phyloP scores from a whole-genome alignment of 2,888 invertebrate genomes.

The Toxonevra muliebris region DNA sequence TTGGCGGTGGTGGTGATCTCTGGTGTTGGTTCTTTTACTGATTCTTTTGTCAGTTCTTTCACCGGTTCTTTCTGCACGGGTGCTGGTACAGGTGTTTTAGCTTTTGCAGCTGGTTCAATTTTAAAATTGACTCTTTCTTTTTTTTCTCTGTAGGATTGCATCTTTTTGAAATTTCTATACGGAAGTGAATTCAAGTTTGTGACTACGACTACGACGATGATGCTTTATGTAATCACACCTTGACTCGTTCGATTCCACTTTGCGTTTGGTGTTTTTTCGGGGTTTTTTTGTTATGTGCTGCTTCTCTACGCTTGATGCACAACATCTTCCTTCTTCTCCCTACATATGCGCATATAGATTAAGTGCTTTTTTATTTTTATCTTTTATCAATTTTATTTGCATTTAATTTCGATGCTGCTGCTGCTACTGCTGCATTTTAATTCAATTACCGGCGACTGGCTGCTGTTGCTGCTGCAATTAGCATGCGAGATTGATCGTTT shows the following conservation, averaged over 20 bases:
- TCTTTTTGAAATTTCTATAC: background rate
- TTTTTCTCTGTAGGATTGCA: background rate
- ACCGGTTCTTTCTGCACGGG: constrained; percentile 14
- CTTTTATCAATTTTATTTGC: constrained; percentile 51
- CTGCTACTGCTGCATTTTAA: constrained; percentile 18
- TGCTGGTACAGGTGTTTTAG: background rate
- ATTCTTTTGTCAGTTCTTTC: background rate
- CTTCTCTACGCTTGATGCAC: constrained; percentile 15
- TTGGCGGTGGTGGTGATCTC: constrained; percentile 18
- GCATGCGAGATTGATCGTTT: too few species aligned
- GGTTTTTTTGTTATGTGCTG: constrained; percentile 25
- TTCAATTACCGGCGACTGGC: background rate
- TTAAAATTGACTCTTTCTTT: too few species aligned
- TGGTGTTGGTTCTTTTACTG: constrained; percentile 14
- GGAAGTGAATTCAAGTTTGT: background rate
- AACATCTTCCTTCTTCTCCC: background rate
- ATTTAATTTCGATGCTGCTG: constrained; percentile 13
- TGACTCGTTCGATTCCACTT: constrained; percentile 41
- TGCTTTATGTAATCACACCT: constrained; percentile 53
- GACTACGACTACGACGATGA: too few species aligned
- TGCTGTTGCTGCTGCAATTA: too few species aligned
- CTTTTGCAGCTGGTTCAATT: background rate
- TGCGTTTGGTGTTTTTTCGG: constrained; percentile 38
- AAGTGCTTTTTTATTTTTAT: constrained; percentile 50
- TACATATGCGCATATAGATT: background rate